These are phyloP conservation scores for Spisula subtruncata DNA, from an alignment of 2,888 invertebrate genomes.

Conservation along the genomic window DNA sequence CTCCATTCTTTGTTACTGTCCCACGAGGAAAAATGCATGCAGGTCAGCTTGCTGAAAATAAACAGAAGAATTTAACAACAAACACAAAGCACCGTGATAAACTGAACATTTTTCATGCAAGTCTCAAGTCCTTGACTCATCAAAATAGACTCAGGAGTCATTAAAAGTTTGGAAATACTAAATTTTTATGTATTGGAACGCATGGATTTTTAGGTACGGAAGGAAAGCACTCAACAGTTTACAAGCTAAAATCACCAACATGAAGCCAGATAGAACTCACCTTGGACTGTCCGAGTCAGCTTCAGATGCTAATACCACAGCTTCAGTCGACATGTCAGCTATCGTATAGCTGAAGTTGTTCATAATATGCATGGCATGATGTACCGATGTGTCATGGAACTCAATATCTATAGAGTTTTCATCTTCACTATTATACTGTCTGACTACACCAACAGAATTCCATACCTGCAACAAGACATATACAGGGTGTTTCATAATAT, in stretches of 20 bases:
- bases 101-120: too few relatives aligned
- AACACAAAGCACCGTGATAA: too few relatives aligned
- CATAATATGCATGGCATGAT: slow-evolving; percentile 95
- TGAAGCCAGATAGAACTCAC: slow-evolving; percentile 84
- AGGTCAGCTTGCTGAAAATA: slow-evolving; percentile 91
- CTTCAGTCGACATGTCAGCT: slow-evolving; percentile 94
- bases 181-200: too few relatives aligned
- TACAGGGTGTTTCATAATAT: too few relatives aligned
- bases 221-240: too few relatives aligned
- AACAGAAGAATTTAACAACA: background rate
- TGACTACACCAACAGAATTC: slow-evolving; percentile 97
- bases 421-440: slow-evolving; percentile 92
- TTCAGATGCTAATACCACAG: slow-evolving; percentile 92
- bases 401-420: slow-evolving; percentile 97
- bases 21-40: slow-evolving; percentile 92
- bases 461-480: slow-evolving; percentile 90
- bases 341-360: slow-evolving; percentile 95
- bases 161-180: too few relatives aligned
- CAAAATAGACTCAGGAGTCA: too few relatives aligned
- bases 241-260: too few relatives aligned
- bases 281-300: slow-evolving; percentile 89
- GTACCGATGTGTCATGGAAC: slow-evolving; percentile 96
- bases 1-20: slow-evolving; percentile 95
- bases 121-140: too few relatives aligned
- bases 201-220: too few relatives aligned